Conservation (phyloP, 1,140 invertebrate species). For the Caerostris darwini region DNA sequence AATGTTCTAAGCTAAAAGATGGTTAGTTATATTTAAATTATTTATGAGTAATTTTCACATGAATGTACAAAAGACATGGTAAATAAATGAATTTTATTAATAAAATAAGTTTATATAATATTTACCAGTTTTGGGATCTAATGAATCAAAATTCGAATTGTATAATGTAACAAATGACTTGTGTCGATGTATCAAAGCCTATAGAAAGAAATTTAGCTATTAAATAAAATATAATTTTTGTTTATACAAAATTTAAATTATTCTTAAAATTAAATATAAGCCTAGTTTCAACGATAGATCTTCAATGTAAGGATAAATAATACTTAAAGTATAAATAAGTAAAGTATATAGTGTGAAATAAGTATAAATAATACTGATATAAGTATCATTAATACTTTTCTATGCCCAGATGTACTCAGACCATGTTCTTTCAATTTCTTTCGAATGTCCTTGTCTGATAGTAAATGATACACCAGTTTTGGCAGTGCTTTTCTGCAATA, state of each 20-base stretch:
- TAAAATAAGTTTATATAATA: not conserved
- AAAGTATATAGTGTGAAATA: not conserved
- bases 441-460: constrained; percentile 84
- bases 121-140: constrained; percentile 81
- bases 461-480: constrained; percentile 84
- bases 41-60: not conserved
- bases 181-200: constrained; percentile 82
- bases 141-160: constrained; percentile 84
- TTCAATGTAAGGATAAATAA: no score
- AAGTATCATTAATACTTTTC: constrained; percentile 78
- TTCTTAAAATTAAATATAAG: no score
- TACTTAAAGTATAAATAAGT: no score
- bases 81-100: not conserved
- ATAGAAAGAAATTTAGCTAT: not conserved
- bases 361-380: not conserved
- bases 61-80: no score
- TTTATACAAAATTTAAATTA: no score
- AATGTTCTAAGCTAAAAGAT: not conserved
- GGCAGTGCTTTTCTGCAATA: constrained; percentile 82
- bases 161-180: constrained; percentile 82
- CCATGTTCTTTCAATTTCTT: constrained; percentile 84
- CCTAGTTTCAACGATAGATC: no score
- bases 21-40: not conserved
- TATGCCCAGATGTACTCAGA: constrained; percentile 83
- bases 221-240: not conserved